Evolutionary conservation across 2,888 invertebrate species (phyloP).

Genomic region (Pogonocherus hispidulus): DNA sequence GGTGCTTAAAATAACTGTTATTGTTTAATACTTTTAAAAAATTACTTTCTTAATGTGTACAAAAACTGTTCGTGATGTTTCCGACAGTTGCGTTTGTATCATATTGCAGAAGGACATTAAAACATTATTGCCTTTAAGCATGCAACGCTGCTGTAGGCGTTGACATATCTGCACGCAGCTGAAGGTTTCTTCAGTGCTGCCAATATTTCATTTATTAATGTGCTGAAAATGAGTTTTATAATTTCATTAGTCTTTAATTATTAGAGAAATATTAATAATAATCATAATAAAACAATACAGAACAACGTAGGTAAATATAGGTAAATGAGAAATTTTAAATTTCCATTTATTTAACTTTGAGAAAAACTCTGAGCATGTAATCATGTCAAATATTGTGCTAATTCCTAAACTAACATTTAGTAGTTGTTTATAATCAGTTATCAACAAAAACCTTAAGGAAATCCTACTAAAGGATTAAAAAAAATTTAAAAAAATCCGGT

Average conservation of each 20-base stretch:
- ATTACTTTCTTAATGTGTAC: slow-evolving; percentile 48
- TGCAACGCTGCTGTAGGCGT: slow-evolving; percentile 67
- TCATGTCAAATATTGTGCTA: too few species aligned
- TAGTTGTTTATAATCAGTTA: too few species aligned
- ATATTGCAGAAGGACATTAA: slow-evolving; percentile 66
- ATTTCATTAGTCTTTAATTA: not conserved
- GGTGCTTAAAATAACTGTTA: slow-evolving; percentile 26
- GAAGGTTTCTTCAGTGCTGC: slow-evolving; percentile 47
- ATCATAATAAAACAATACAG: too few species aligned
- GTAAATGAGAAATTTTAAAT: too few species aligned
- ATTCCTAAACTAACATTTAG: too few species aligned
- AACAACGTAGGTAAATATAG: too few species aligned
- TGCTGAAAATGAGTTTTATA: not conserved
- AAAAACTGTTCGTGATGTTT: slow-evolving; percentile 58
- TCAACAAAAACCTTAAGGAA: too few species aligned
- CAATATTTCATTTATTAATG: slow-evolving; percentile 40
- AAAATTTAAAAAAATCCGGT: too few species aligned
- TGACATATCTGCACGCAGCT: slow-evolving; percentile 67
- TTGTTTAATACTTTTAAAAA: slow-evolving; percentile 37
- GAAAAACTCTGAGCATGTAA: too few species aligned
- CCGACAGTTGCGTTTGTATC: slow-evolving; percentile 60
- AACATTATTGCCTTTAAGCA: slow-evolving; percentile 66
- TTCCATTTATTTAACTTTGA: too few species aligned
- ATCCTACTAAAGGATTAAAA: too few species aligned
- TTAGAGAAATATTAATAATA: too few species aligned